Evolutionary conservation across 2,113 vertebrate species (phyloP), one percentile per base, ranked within the genome.

Genomic region (Centropristis striata): DNA sequence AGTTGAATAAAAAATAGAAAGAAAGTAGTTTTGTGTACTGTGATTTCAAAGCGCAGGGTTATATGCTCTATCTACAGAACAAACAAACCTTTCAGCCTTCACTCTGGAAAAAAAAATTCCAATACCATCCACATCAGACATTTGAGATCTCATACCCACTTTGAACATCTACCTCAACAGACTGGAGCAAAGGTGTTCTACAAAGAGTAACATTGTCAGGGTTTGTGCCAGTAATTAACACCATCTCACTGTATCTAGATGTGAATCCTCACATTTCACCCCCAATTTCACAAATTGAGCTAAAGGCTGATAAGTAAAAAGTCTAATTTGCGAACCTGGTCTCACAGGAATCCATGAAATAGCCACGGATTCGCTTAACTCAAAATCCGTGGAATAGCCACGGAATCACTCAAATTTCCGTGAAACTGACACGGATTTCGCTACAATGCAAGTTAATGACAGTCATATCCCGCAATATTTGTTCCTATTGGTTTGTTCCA

Each of bases 51-150:
- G 76, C 27, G 10, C 2, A 3, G 27, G 70, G 53, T 15, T 71
- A 13, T 23, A 21, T 1, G 28, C 12, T 21, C 57, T n/a, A 37
- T 73, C 51, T 18, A 39, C 23, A 16, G 42, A 73, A 46, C 37
- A 72, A 60, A 76, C 51, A 84, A 86, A 78, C 21, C 67, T 74
- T 74, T 77, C 47, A 69, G 69, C n/a, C 1, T 51, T 36, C 1
- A 1, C 64, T 66, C 47, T 21, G 27, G n/a, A n/a, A n/a, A 72
- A 51, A 39, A 14, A 63, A 65, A 2, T 55, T 47, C 51, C 44
- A 54, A 20, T 55, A 65, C 13, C 46, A 23, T 76, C 47, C 51
- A 25, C 25, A 36, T 82, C 28, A 76, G 47, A 47, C 27, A 42
- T 63, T 59, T 69, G n/a, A n/a, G 39, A 69, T 51, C 37, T 37